A percentile compares a stretch with the other conserved stretches of the same genome.
Conservation (phyloP, 2,888 invertebrate genomes). For the Parelbella ahira region DNA sequence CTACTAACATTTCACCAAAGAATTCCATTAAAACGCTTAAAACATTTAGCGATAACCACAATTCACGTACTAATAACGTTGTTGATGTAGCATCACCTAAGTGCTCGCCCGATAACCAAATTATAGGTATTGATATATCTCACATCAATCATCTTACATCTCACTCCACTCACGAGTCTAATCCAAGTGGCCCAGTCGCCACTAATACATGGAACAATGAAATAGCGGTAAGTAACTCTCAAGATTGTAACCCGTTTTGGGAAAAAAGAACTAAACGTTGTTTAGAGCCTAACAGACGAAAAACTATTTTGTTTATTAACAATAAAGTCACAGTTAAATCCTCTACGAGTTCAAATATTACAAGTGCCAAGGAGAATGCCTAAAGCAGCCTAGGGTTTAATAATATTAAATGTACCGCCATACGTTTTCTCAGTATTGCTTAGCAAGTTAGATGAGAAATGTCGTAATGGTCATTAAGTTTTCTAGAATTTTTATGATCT, state of each 20-base stretch:
- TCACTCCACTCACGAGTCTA: slow-evolving; percentile 38
- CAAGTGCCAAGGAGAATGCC: slow-evolving; percentile 35
- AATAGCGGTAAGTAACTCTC: slow-evolving; percentile 61
- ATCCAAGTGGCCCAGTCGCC: slow-evolving; percentile 43
- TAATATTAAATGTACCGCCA: slow-evolving; percentile 34
- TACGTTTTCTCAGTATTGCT: slow-evolving; percentile 64
- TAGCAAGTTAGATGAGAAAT: slow-evolving; percentile 64
- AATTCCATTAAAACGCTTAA: slow-evolving; percentile 74
- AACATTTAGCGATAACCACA: slow-evolving; percentile 43
- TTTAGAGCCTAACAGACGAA: slow-evolving; percentile 70
- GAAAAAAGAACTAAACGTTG: slow-evolving; percentile 64
- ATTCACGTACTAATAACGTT: slow-evolving; percentile 49
- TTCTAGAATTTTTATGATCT: slow-evolving; percentile 63
- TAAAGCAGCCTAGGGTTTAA: slow-evolving; percentile 37
- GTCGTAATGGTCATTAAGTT: slow-evolving; percentile 43
- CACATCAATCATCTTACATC: slow-evolving; percentile 39
- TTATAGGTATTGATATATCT: slow-evolving; percentile 41
- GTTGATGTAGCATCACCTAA: slow-evolving; percentile 50
- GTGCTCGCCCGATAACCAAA: slow-evolving; percentile 27
- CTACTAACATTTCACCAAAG: slow-evolving; percentile 77
- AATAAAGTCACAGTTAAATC: slow-evolving; percentile 65
- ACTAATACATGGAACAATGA: slow-evolving; percentile 49
- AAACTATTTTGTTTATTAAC: slow-evolving; percentile 75
- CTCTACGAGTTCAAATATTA: slow-evolving; percentile 41
- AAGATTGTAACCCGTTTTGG: slow-evolving; percentile 74